These are phyloP conservation scores for Endotricha flammealis DNA, from an alignment of 2,888 invertebrate genomes.

Conservation along the genomic window DNA sequence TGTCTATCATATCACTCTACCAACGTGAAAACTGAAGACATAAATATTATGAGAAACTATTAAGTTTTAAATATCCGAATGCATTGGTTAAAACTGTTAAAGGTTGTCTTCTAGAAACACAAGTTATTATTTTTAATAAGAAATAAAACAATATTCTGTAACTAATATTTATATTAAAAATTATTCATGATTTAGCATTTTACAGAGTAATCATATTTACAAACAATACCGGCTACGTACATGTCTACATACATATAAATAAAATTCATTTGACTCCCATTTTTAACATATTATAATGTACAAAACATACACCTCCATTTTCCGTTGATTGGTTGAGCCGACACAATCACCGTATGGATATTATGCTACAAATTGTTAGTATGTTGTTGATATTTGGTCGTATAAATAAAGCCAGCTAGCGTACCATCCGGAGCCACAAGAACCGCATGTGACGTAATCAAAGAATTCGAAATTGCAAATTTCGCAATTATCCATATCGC, in stretches of 20 bases:
- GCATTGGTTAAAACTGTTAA: too few relatives aligned
- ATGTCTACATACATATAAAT: conserved; percentile 75
- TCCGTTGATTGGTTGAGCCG: conserved; percentile 39
- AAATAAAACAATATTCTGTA: conserved; percentile 72
- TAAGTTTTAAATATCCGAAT: too few relatives aligned
- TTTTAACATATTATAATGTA: conserved; percentile 64
- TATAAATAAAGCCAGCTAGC: too few relatives aligned
- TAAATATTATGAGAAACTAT: too few relatives aligned
- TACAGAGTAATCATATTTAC: conserved; percentile 76
- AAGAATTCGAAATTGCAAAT: too few relatives aligned
- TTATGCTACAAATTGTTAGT: conserved; percentile 8
- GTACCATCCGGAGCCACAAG: too few relatives aligned
- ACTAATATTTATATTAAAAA: conserved; percentile 76
- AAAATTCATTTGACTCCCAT: conserved; percentile 75
- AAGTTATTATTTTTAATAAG: background rate
- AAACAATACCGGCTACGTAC: conserved; percentile 69
- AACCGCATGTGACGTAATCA: too few relatives aligned
- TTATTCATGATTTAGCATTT: conserved; percentile 77
- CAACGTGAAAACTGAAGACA: too few relatives aligned
- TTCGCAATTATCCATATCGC: too few relatives aligned
- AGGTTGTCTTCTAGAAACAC: conserved; percentile 7
- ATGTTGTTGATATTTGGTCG: conserved; percentile 10
- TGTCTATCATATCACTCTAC: background rate
- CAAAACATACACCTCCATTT: conserved; percentile 55
- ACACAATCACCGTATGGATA: conserved; percentile 38